Base-by-base conservation (phyloP, 2,113 vertebrate species). In the Theristicus caerulescens region DNA sequence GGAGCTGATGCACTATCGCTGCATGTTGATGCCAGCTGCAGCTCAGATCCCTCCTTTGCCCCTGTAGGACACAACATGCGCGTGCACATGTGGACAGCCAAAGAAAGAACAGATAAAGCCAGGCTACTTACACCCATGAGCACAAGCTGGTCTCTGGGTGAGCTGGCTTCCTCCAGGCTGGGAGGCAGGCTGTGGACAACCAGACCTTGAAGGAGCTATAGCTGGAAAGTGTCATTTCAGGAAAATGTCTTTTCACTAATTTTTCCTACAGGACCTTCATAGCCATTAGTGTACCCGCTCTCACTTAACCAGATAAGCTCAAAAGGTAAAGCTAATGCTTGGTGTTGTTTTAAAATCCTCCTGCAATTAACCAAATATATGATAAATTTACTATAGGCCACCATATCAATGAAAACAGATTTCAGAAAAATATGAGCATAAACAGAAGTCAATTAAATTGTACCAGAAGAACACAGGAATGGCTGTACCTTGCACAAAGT, bases 71-170 rank as follows among this genome's bases (percentile, higher is more conserved):
- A 44, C 40, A 16, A 67, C 11, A 1, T 29, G 13, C 40, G n/a
- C 2, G 2, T 22, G 22, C 31, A 11, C 7, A 24, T 2, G 0
- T 8, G 16, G 22, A 15, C 9, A 59, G 17, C 8, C 32, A 27
- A 57, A n/a, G 36, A 14, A 54, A 55, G 46, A 34, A 10, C n/a
- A 26, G 10, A 17, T 13, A 71, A 71, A 44, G 17, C 20, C 36
- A 21, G 21, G n/a, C 18, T 44, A 6, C 9, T 21, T 6, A 40
- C 34, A 36, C 18, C 13, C 22, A 8, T 2, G 10, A 47, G 18
- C 26, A 36, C 20, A 40, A 36, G 14, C 8, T 1, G 1, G 13
- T 31, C 15, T 26, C 36, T 7, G 12, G 29, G 36, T 19, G 14
- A 52, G 42, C 36, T 25, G 34, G 7, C 6, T 61, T n/a, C 31